A percentile compares a stretch with the other conserved stretches of the same genome.
Conservation (phyloP, 64 coral and sea anemone species). For the Pachyseris speciosa region DNA sequence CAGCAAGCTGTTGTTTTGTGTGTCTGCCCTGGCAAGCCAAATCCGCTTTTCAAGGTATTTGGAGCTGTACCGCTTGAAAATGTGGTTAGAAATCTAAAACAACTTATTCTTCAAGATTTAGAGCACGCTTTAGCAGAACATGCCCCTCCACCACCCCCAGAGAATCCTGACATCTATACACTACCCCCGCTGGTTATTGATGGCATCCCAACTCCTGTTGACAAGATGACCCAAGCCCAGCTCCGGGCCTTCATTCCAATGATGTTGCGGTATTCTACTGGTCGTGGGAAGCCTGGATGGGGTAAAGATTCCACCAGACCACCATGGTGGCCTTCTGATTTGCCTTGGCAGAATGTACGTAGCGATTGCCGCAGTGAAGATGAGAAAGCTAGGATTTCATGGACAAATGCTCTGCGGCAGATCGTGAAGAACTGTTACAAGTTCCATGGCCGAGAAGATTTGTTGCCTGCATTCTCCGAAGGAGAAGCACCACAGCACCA, state of each 20-base stretch:
- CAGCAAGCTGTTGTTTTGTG: conserved; percentile 98
- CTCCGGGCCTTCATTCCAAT: conserved; percentile 97
- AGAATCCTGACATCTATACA: conserved; percentile 86
- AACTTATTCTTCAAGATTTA: conserved; percentile 89
- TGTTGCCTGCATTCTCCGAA: conserved; percentile 87
- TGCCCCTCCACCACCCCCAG: conserved; percentile 86
- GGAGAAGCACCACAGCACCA: conserved; percentile 67
- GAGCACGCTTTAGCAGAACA: conserved; percentile 94
- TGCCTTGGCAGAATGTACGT: conserved; percentile 99
- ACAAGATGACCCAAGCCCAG: conserved; percentile 99
- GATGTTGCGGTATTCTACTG: conserved; percentile 98
- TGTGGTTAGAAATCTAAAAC: conserved; percentile 93
- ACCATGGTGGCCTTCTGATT: conserved; percentile 95
- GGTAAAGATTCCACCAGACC: conserved; percentile 94
- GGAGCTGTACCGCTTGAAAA: conserved; percentile 98
- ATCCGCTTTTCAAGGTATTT: conserved; percentile 97
- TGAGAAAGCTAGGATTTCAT: conserved; percentile 96
- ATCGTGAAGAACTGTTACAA: conserved; percentile 99
- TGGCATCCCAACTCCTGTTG: conserved; percentile 98
- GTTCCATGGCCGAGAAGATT: conserved; percentile 94
- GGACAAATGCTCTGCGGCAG: conserved; percentile 94
- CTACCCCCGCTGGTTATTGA: conserved; percentile 93
- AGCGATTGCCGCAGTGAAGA: conserved; percentile 96
- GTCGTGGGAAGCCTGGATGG: conserved; percentile 97
- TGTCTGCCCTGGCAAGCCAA: conserved; percentile 95